Evolutionary conservation across 2,113 vertebrate species (phyloP), one percentile per base, ranked within the genome.

Genomic region (Calidris pugnax): DNA sequence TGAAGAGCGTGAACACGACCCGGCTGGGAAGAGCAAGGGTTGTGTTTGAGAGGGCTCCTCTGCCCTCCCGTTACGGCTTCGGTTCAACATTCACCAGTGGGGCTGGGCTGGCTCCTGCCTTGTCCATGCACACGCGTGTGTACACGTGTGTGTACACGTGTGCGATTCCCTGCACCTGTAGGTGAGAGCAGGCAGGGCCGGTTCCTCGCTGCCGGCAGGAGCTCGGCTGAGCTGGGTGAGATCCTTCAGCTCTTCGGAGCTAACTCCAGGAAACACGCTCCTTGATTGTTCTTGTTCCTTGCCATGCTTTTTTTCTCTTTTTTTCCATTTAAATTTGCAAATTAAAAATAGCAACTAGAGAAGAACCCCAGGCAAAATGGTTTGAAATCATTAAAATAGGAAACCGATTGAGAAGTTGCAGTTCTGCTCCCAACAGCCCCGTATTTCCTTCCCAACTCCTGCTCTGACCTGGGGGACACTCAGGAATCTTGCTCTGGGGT

Each of bases 81-180:
- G 14, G 53, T 30, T 67, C 47, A 32, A 1, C 76, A 41, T 10
- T 3, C 24, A 19, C 8, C 27, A n/a, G 41, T 2, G 35, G 21
- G n/a, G 48, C 48, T 28, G 5, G 33, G 23, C 84, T 33, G 63
- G 6, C 35, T 19, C 15, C 37, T n/a, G 2, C 5, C 85, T 19
- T 9, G 12, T 18, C 66, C 17, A 11, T 47, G 47, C 47, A 47
- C 47, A 45, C 45, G 45, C 20, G 45, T 45, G 45, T 45, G 45
- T 45, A 16, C 7, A 1, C 22, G 4, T 59, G 32, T 59, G 26
- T 41, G 39, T 6, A 2, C 10, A 21, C 2, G 1, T 20, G 2
- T 7, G 17, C 16, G 2, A 12, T 22, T 35, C 5, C 4, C 3
- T 27, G 60, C 37, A 59, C 12, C 67, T 26, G 0, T 4, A 30